These are phyloP conservation scores for Schizotus pectinicornis DNA, from an alignment of 2,888 invertebrate genomes.

Conservation along the genomic window DNA sequence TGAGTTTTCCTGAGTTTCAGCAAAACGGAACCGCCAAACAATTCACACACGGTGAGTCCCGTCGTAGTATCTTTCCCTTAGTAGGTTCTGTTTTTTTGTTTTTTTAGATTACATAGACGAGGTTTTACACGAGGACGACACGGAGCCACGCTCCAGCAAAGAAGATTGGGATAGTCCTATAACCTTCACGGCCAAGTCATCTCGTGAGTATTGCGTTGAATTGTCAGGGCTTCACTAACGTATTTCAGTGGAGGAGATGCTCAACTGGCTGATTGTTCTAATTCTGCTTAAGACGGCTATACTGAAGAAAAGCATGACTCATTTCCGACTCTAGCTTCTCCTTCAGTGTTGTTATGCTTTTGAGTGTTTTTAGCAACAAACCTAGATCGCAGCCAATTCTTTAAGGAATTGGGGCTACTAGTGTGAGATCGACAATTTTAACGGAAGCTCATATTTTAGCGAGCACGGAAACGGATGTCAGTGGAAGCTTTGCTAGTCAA, in stretches of 20 bases:
- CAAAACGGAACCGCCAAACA: slow-evolving; percentile 88
- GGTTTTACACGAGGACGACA: slow-evolving; percentile 72
- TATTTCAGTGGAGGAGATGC: slow-evolving; percentile 23
- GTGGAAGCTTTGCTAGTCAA: slow-evolving; percentile 54
- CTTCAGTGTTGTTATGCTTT: slow-evolving; percentile 21
- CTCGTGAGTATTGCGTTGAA: slow-evolving; percentile 72
- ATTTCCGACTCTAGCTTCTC: slow-evolving; percentile 8
- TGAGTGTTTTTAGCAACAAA: neutral
- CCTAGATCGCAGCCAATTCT: no score
- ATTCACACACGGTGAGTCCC: slow-evolving; percentile 78
- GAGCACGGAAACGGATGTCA: slow-evolving; percentile 55
- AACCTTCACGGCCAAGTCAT: slow-evolving; percentile 88
- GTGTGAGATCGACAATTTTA: slow-evolving; percentile 2
- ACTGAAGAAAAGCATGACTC: slow-evolving; percentile 27
- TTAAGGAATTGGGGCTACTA: neutral
- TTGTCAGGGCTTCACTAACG: neutral
- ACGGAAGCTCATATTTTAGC: slow-evolving; percentile 49
- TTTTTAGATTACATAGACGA: slow-evolving; percentile 82
- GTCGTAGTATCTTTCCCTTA: slow-evolving; percentile 14
- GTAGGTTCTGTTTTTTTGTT: slow-evolving; percentile 17
- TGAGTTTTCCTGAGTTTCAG: slow-evolving; percentile 88
- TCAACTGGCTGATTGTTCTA: slow-evolving; percentile 29
- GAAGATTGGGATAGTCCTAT: slow-evolving; percentile 88
- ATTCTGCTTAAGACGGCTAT: slow-evolving; percentile 13
- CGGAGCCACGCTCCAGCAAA: slow-evolving; percentile 63